These are phyloP conservation scores for Nannoperca obscura DNA, from an alignment of 2,797 vertebrate genomes.

Conservation along the genomic window DNA sequence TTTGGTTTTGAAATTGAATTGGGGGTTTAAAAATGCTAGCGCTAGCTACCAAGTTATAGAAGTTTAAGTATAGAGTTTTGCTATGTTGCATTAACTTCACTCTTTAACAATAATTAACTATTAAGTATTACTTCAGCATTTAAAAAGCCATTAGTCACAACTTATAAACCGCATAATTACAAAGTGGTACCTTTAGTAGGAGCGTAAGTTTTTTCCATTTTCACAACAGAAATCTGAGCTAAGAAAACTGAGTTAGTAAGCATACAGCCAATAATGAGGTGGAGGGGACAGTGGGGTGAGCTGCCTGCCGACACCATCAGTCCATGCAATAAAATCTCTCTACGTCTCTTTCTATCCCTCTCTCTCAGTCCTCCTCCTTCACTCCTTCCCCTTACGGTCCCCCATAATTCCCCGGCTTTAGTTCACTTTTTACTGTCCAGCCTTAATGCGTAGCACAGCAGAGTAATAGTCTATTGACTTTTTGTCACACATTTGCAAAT, in stretches of 20 bases:
- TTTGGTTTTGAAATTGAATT: neutral
- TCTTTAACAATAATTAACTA: neutral
- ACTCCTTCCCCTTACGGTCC: neutral
- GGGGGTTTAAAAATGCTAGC: neutral
- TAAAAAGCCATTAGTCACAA: neutral
- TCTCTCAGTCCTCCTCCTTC: neutral
- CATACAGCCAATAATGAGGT: constrained; percentile 3
- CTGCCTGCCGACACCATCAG: constrained; percentile 7
- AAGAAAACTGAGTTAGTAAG: neutral
- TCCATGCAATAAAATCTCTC: constrained; percentile 11
- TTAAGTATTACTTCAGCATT: neutral
- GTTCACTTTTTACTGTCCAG: constrained; percentile 40
- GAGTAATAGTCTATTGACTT: constrained; percentile 63
- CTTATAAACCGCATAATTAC: neutral
- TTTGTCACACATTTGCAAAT: constrained; percentile 56
- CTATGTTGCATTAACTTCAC: neutral
- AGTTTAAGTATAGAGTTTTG: neutral
- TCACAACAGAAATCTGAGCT: neutral
- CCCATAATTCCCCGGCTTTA: constrained; percentile 32
- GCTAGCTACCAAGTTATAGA: neutral
- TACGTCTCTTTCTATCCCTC: neutral
- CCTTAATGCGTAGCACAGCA: constrained; percentile 21
- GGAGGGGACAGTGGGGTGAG: neutral
- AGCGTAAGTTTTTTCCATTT: neutral
- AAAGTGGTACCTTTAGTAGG: neutral